These are phyloP conservation scores for Vimba vimba DNA, from an alignment of 2,113 vertebrate species.

Conservation along the genomic window DNA sequence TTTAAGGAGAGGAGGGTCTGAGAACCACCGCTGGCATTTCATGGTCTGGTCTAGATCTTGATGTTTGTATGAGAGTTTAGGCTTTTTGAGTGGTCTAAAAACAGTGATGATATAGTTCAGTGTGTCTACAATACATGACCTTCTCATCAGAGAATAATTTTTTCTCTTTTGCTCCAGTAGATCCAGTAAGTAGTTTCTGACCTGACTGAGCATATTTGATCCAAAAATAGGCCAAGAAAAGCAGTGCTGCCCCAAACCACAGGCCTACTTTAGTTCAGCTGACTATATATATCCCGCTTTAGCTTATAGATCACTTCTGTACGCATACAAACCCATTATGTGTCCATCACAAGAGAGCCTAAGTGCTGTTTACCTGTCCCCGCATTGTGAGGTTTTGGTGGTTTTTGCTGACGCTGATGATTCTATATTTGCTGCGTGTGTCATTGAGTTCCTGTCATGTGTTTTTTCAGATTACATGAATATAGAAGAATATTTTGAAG, in stretches of 20 bases:
- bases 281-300: slow-evolving; percentile 20
- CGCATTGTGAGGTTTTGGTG: slow-evolving; percentile 6
- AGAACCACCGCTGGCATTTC: not conserved
- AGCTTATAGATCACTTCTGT: slow-evolving; percentile 28
- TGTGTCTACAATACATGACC: not conserved
- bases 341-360: slow-evolving; percentile 26
- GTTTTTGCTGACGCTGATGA: not conserved
- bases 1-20: not conserved
- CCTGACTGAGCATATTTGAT: slow-evolving; percentile 3
- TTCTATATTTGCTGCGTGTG: slow-evolving; percentile 12
- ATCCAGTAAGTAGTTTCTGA: slow-evolving; percentile 32
- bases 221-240: slow-evolving; percentile 44
- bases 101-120: not conserved
- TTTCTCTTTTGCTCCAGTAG: not conserved
- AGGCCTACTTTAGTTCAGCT: slow-evolving; percentile 19
- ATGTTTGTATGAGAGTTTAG: not conserved
- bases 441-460: slow-evolving; percentile 13
- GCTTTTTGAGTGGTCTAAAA: too few relatives aligned
- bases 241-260: slow-evolving; percentile 24
- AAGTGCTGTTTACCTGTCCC: slow-evolving; percentile 45
- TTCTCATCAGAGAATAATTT: not conserved
- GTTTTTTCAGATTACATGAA: slow-evolving; percentile 74
- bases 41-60: not conserved
- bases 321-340: not conserved
- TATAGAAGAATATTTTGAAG: slow-evolving; percentile 76